These are phyloP conservation scores for Lumbricus terrestris DNA, from an alignment of 2,888 invertebrate genomes.

Conservation along the genomic window DNA sequence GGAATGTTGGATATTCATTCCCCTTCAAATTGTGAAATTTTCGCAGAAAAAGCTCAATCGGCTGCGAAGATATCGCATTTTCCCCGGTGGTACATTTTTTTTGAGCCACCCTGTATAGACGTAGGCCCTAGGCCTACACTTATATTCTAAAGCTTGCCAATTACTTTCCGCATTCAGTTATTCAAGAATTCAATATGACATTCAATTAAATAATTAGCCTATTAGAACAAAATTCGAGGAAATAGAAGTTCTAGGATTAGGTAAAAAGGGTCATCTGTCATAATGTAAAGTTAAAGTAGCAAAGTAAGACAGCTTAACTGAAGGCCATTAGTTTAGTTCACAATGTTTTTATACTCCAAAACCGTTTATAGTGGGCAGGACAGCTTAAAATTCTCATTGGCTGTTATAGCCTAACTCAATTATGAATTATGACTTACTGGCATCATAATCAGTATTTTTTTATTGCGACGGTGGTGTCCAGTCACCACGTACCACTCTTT, in stretches of 20 bases:
- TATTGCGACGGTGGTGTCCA: too few species aligned
- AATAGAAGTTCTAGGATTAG: background rate
- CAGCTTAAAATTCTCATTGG: background rate
- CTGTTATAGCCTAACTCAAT: background rate
- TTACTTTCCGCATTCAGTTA: background rate
- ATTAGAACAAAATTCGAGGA: background rate
- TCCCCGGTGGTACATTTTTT: too few species aligned
- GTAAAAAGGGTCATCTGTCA: background rate
- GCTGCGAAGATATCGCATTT: too few species aligned
- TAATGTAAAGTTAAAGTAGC: background rate
- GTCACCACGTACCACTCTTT: too few species aligned
- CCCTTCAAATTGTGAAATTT: too few species aligned
- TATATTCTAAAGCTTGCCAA: background rate
- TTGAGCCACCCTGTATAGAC: too few species aligned
- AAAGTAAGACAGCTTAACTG: background rate
- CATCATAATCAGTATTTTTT: too few species aligned
- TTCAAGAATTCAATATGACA: background rate
- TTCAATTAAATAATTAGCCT: background rate
- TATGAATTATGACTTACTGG: background rate
- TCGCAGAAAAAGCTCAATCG: too few species aligned
- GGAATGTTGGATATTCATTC: too few species aligned
- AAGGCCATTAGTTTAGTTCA: background rate
- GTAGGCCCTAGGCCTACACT: background rate
- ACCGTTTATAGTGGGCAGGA: background rate
- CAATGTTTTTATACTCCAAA: background rate